Percentiles rank a stretch among this genome's conserved stretches.
Evolutionary conservation across 2,888 invertebrate species (phyloP).

Genomic region (Sarcophaga caerulescens): DNA sequence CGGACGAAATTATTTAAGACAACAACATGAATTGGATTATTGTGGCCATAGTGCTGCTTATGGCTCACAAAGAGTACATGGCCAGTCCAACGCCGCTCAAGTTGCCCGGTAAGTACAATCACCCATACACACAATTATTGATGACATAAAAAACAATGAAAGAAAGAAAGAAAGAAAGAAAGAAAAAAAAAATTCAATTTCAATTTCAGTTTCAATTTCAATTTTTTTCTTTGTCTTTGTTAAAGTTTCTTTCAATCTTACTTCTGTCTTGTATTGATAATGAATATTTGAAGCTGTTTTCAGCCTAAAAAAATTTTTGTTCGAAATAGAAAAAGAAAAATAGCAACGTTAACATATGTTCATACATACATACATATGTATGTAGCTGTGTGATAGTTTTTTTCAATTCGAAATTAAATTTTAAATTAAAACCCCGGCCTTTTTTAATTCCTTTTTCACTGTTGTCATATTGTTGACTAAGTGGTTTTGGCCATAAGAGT

Average conservation of each 20-base stretch:
- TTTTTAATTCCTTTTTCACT: not conserved
- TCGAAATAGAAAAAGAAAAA: constrained; percentile 27
- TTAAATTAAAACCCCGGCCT: constrained; percentile 37
- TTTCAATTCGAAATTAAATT: constrained; percentile 36
- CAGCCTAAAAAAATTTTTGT: not conserved
- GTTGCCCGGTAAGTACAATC: constrained; percentile 78
- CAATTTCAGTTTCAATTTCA: constrained; percentile 51
- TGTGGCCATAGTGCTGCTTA: constrained; percentile 79
- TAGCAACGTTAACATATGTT: constrained; percentile 62
- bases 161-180: too few relatives aligned
- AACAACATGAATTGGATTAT: constrained; percentile 80
- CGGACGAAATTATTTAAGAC: constrained; percentile 39
- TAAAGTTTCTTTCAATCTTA: not conserved
- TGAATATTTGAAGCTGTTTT: too few relatives aligned
- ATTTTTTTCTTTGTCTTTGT: constrained; percentile 28
- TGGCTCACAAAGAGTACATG: constrained; percentile 79
- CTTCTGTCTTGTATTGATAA: too few relatives aligned
- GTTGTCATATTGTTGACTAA: constrained; percentile 32
- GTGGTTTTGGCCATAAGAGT: constrained; percentile 57
- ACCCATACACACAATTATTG: not conserved
- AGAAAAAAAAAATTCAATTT: constrained; percentile 20
- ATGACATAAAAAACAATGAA: not conserved
- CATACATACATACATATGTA: too few relatives aligned
- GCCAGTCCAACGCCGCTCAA: constrained; percentile 80
- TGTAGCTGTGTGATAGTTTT: constrained; percentile 3